phyloP scores from a whole-genome alignment of 30 jellyfish, hydroid and myxozoan species.

The Mastigias papua region DNA sequence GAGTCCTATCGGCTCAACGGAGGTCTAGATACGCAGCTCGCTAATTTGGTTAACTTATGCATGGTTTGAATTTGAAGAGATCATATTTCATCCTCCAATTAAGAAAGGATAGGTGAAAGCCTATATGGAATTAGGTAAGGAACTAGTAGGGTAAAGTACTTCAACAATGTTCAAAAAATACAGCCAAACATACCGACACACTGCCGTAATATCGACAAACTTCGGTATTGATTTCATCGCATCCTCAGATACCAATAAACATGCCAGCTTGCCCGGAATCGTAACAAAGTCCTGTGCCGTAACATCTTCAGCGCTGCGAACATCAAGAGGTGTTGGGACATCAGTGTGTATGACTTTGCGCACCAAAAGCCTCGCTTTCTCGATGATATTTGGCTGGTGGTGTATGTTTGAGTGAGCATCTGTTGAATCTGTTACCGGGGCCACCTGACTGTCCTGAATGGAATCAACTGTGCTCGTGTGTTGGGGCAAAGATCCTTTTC shows the following conservation, averaged over 20 bases:
- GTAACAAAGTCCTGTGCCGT: not conserved
- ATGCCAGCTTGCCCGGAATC: not conserved
- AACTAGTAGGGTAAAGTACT: not conserved
- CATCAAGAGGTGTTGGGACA: slow-evolving; percentile 44
- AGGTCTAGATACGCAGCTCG: too few species aligned
- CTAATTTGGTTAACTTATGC: too few species aligned
- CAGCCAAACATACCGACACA: slow-evolving; percentile 50
- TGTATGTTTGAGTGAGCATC: slow-evolving; percentile 13
- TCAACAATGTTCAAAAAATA: not conserved
- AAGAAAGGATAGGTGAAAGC: not conserved
- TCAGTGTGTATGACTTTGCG: slow-evolving; percentile 64
- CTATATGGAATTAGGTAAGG: not conserved
- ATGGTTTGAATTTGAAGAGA: too few species aligned
- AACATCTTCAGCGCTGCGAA: not conserved
- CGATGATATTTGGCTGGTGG: slow-evolving; percentile 26
- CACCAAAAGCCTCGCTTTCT: slow-evolving; percentile 55
- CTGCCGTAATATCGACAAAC: slow-evolving; percentile 74
- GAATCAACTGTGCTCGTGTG: slow-evolving; percentile 6
- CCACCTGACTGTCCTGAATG: not conserved
- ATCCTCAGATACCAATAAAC: slow-evolving; percentile 40
- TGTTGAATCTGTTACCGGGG: not conserved
- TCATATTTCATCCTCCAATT: too few species aligned
- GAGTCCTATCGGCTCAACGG: too few species aligned
- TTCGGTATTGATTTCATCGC: slow-evolving; percentile 56
- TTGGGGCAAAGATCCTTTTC: slow-evolving; percentile 29